Percentiles rank a stretch among this genome's conserved stretches.
Evolutionary conservation across 1,140 invertebrate species (phyloP).

Genomic region (Temnothorax longispinosus): DNA sequence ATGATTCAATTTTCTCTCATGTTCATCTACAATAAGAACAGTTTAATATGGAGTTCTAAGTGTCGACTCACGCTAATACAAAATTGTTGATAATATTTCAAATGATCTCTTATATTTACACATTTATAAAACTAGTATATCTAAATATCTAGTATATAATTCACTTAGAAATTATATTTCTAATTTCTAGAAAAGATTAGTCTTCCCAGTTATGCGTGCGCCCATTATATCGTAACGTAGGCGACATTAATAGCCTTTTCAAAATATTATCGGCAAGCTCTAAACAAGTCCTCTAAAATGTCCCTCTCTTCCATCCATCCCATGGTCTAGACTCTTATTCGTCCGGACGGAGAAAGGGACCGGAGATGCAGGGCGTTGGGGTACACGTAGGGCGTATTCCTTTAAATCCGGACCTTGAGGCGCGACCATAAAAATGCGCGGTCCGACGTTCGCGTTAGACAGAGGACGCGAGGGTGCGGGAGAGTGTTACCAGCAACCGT

Average conservation of each 20-base stretch:
- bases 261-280: conserved; percentile 20
- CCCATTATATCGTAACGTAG: conserved; percentile 7
- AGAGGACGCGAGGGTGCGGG: conserved; percentile 10
- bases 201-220: background rate
- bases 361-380: background rate
- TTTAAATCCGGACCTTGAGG: conserved; percentile 68
- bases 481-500: background rate
- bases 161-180: background rate
- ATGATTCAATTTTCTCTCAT: background rate
- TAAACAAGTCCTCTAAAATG: conserved; percentile 6
- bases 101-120: background rate
- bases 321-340: background rate
- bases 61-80: background rate
- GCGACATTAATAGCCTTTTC: conserved; percentile 5
- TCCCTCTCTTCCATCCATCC: background rate
- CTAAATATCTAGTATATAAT: background rate
- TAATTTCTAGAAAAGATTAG: background rate
- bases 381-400: conserved; percentile 36
- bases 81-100: background rate
- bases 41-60: background rate
- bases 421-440: conserved; percentile 67
- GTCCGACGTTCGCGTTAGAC: conserved; percentile 2
- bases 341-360: conserved; percentile 18
- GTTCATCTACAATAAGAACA: background rate
- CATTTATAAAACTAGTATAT: background rate